phyloP scores from a whole-genome alignment of 1,140 invertebrate genomes.

The Phymastichus coffea region DNA sequence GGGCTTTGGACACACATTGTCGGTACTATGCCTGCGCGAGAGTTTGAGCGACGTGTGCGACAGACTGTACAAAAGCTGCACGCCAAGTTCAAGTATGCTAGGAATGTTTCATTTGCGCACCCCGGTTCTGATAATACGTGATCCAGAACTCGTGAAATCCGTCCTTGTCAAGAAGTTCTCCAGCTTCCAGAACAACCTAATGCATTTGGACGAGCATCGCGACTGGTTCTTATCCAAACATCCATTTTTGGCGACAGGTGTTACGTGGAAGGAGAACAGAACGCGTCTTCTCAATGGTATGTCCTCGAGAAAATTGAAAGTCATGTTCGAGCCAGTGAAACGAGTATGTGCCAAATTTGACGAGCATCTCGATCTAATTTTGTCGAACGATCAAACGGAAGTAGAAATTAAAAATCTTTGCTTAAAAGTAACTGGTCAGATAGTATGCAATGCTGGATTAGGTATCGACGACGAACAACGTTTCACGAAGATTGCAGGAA shows the following conservation, averaged over 20 bases:
- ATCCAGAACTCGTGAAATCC: conserved; percentile 45
- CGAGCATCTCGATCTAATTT: no score
- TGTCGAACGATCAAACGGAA: neutral
- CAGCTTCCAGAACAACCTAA: conserved; percentile 26
- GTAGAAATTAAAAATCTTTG: neutral
- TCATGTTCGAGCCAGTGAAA: conserved; percentile 6
- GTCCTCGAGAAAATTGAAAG: conserved; percentile 34
- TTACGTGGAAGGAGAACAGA: conserved; percentile 28
- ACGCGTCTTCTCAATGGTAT: conserved; percentile 27
- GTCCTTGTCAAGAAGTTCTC: conserved; percentile 45
- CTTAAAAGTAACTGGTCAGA: conserved; percentile 19
- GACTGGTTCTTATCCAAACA: conserved; percentile 35
- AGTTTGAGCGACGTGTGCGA: neutral
- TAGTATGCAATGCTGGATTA: conserved; percentile 27
- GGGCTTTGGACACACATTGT: neutral
- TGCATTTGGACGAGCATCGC: conserved; percentile 20
- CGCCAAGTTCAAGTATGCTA: conserved; percentile 34
- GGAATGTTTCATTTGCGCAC: conserved; percentile 41
- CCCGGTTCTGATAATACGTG: conserved; percentile 42
- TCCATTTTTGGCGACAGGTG: conserved; percentile 39
- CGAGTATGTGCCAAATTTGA: neutral
- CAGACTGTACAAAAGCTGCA: neutral
- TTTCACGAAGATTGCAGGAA: neutral
- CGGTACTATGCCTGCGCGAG: neutral
- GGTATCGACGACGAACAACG: conserved; percentile 27